Conservation (phyloP, 1,140 invertebrate genomes). For the Yoshiicerus persimilis region DNA sequence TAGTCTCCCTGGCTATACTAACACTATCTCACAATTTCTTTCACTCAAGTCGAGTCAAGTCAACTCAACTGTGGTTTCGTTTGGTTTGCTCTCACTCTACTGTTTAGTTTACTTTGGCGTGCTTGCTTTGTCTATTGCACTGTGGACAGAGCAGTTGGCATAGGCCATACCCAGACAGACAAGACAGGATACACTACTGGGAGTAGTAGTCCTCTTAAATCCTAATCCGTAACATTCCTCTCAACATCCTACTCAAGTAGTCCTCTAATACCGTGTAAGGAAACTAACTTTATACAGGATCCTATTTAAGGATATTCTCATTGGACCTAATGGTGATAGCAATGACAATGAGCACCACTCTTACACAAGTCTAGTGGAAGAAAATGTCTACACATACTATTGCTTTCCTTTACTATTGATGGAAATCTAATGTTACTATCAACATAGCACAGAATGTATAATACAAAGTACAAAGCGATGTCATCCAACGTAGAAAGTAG, state of each 20-base stretch:
- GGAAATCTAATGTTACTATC: not conserved
- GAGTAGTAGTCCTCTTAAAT: conserved; percentile 1
- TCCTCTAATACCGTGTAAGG: not conserved
- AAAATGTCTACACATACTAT: not conserved
- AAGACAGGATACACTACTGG: not conserved
- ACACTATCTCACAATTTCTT: not conserved
- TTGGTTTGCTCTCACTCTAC: not conserved
- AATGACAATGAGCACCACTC: not conserved
- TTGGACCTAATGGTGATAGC: not conserved
- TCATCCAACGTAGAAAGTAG: not conserved
- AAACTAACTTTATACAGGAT: not conserved
- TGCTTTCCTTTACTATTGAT: not conserved
- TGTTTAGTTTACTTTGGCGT: not conserved
- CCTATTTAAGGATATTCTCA: not conserved
- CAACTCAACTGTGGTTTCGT: not conserved
- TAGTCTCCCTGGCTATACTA: not conserved
- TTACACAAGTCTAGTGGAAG: not conserved
- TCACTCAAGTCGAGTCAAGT: not conserved
- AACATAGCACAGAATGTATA: too few relatives aligned
- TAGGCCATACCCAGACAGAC: not conserved
- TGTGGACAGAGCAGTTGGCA: not conserved
- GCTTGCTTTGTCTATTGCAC: not conserved
- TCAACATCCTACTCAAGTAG: not conserved
- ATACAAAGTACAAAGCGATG: not conserved
- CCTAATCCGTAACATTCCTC: conserved; percentile 15